Evolutionary conservation across 53 echinoderm and acorn worm genomes (phyloP).

Genomic region (Stichopus horrens): DNA sequence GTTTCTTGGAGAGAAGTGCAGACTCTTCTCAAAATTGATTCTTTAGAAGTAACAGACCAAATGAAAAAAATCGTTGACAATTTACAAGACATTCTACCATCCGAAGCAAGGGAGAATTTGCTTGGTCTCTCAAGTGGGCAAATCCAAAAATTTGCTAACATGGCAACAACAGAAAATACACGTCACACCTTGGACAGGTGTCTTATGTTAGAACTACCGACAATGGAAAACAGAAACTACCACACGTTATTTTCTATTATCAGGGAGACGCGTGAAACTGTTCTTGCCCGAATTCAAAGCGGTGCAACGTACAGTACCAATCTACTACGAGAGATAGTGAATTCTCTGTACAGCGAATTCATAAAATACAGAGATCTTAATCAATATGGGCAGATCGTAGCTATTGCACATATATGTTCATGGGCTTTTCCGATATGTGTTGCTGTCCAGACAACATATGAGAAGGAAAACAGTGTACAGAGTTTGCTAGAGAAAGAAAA

Average conservation of each 20-base stretch:
- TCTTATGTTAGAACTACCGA: neutral
- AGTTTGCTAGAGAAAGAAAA: constrained; percentile 2
- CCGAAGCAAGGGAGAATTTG: neutral
- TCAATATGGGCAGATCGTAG: no score
- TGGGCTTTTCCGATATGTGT: neutral
- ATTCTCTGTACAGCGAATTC: no score
- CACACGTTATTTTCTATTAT: neutral
- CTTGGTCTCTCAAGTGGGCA: no score
- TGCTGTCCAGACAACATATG: neutral
- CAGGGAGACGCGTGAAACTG: neutral
- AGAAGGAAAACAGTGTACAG: neutral
- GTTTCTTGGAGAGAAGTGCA: constrained; percentile 8
- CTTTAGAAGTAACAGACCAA: neutral
- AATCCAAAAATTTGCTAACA: no score
- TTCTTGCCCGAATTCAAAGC: neutral
- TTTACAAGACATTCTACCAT: neutral
- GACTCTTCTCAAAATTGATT: neutral
- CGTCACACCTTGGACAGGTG: neutral
- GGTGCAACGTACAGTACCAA: no score
- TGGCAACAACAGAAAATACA: no score
- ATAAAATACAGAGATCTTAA: no score
- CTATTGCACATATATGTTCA: no score
- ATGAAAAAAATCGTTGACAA: neutral
- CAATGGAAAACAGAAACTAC: neutral
- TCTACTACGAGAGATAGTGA: no score